Evolutionary conservation across 2,113 vertebrate species (phyloP), one percentile per base, ranked within the genome.

Genomic region (Pantherophis guttatus): DNA sequence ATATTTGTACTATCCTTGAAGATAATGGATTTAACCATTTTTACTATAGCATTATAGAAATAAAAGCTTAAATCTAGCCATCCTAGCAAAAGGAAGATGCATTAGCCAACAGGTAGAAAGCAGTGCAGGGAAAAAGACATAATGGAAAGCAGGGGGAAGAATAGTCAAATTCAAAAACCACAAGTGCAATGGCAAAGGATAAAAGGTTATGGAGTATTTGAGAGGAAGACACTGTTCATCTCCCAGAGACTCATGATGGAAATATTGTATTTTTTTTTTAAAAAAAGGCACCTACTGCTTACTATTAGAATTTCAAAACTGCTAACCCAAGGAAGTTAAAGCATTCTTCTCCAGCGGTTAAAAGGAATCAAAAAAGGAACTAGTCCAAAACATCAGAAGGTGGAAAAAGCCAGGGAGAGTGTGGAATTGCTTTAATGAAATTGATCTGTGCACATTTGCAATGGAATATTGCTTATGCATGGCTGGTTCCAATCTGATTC

Each of bases 121-220:
- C 86, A 90, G 94, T 94, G 91, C 62, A 95, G 54, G 24, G 8
- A 5, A n/a, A 93, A 94, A 62, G 94, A 96, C 92, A 95, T 91
- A 91, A 53, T 65, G 23, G 91, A 96, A 88, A 95, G 92, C 87
- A 90, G 58, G 89, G 91, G 94, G 65, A 94, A 55, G 21, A 5
- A 55, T 55, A 94, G 94, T 96, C 97, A 95, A 95, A 96, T 93
- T 93, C 52, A 96, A 98, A 98, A 96, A 54, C 93, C 94, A 94
- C 92, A 96, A 96, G 57, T 94, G 94, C 91, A 90, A 97, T 97
- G 96, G 97, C 95, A 97, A 81, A 96, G 90, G 93, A 96, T 97
- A 94, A 97, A 94, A 96, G 96, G 94, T 96, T 95, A 95, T 23
- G 29, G 85, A 33, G 90, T 94, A 88, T 94, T 95, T 97, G 95